Percentiles rank a stretch among this genome's conserved stretches.
phyloP scores from a whole-genome alignment of 2,888 invertebrate species.

The Eupithecia inturbata region DNA sequence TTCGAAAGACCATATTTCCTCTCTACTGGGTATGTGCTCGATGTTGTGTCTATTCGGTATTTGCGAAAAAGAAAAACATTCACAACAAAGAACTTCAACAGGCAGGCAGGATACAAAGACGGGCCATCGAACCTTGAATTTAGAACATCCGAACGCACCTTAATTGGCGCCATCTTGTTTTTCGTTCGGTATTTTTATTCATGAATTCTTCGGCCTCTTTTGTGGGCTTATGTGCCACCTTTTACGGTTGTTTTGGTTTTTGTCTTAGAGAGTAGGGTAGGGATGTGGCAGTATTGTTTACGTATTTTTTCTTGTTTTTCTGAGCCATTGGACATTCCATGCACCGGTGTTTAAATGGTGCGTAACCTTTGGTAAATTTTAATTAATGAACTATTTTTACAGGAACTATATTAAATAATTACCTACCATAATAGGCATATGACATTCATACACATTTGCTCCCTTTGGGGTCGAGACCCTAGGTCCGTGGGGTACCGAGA shows the following conservation, averaged over 20 bases:
- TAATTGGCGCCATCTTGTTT: constrained; percentile 71
- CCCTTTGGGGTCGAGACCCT: no score
- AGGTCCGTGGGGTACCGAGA: no score
- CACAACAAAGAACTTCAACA: constrained; percentile 35
- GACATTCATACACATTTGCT: no score
- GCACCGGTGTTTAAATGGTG: neutral
- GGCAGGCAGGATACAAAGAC: constrained; percentile 48
- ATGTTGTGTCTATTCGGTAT: constrained; percentile 29
- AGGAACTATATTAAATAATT: no score
- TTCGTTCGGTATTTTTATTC: constrained; percentile 75
- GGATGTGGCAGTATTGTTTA: constrained; percentile 43
- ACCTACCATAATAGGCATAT: neutral
- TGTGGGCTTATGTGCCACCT: constrained; percentile 55
- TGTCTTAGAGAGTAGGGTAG: constrained; percentile 43
- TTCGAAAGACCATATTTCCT: no score
- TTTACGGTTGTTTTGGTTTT: constrained; percentile 60
- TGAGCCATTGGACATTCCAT: constrained; percentile 28
- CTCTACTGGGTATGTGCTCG: no score
- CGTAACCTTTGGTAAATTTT: constrained; percentile 6
- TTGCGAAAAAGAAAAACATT: constrained; percentile 19
- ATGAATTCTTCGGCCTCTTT: constrained; percentile 66
- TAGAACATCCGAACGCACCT: constrained; percentile 63
- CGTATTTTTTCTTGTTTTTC: constrained; percentile 34
- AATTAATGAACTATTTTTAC: neutral
- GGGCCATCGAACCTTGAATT: constrained; percentile 57